Percentiles rank a stretch among this genome's conserved stretches.
phyloP scores from a whole-genome alignment of 1,140 invertebrate species.

The Ooceraea biroi region DNA sequence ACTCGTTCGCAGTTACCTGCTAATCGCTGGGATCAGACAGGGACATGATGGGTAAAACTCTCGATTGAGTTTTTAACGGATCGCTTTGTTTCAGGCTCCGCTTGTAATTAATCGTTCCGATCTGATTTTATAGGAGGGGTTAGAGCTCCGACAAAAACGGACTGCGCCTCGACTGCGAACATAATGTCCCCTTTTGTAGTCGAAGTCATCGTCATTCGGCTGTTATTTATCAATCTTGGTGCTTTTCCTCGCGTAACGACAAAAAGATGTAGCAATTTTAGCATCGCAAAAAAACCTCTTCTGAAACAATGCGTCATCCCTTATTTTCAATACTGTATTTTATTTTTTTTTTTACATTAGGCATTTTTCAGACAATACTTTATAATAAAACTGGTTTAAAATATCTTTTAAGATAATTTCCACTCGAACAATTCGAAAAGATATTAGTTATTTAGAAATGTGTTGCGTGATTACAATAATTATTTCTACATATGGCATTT shows the following conservation, averaged over 20 bases:
- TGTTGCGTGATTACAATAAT: too few relatives aligned
- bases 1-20: not conserved
- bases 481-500: too few relatives aligned
- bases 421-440: too few relatives aligned
- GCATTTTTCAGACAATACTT: not conserved
- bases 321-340: not conserved
- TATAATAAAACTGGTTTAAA: not conserved
- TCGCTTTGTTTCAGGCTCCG: not conserved
- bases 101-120: constrained; percentile 2
- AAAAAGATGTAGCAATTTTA: constrained; percentile 10
- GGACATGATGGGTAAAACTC: not conserved
- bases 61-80: not conserved
- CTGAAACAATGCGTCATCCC: not conserved
- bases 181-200: constrained; percentile 11
- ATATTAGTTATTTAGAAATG: too few relatives aligned
- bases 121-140: constrained; percentile 20
- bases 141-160: constrained; percentile 6
- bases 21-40: not conserved
- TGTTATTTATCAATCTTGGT: constrained; percentile 38
- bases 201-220: constrained; percentile 42
- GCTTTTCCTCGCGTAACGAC: not conserved
- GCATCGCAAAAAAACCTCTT: constrained; percentile 7
- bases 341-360: not conserved
- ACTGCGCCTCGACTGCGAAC: not conserved
- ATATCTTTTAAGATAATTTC: not conserved